Conservation (phyloP, 2,888 invertebrate genomes). For the Petrolisthes manimaculis region DNA sequence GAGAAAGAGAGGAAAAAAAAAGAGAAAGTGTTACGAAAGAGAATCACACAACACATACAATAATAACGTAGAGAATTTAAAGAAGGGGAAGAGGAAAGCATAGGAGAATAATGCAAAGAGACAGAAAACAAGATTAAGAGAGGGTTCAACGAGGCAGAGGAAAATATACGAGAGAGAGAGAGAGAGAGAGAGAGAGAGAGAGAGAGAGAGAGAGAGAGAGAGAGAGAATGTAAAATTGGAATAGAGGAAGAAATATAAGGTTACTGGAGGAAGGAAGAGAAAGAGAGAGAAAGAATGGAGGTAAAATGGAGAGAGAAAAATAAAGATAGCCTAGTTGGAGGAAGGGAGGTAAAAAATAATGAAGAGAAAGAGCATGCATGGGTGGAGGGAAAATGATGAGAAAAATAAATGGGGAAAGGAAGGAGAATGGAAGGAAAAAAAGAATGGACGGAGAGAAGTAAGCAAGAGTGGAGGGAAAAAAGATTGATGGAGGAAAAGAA, state of each 20-base stretch:
- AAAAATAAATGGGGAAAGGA: not conserved
- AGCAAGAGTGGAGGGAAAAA: not conserved
- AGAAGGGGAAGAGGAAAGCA: not conserved
- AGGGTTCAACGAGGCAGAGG: too few species aligned
- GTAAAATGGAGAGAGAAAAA: not conserved
- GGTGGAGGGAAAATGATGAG: not conserved
- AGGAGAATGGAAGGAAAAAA: not conserved
- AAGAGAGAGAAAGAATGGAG: not conserved
- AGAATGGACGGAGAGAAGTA: not conserved
- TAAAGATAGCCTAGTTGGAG: not conserved
- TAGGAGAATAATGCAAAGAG: not conserved
- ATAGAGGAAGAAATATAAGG: not conserved
- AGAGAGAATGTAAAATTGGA: too few species aligned
- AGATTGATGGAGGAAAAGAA: not conserved
- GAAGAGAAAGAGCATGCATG: not conserved
- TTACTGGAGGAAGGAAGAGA: not conserved
- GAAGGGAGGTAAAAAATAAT: not conserved
- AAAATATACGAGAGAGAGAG: conserved; percentile 1
- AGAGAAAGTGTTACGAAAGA: too few species aligned
- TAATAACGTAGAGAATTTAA: not conserved
- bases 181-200: not conserved
- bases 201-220: too few species aligned
- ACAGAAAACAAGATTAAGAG: not conserved
- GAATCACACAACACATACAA: too few species aligned
- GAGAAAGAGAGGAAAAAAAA: not conserved